Percentiles rank a stretch among this genome's conserved stretches.
These are phyloP conservation scores for Hetaerina titia DNA, from an alignment of 2,888 invertebrate species.

Conservation along the genomic window DNA sequence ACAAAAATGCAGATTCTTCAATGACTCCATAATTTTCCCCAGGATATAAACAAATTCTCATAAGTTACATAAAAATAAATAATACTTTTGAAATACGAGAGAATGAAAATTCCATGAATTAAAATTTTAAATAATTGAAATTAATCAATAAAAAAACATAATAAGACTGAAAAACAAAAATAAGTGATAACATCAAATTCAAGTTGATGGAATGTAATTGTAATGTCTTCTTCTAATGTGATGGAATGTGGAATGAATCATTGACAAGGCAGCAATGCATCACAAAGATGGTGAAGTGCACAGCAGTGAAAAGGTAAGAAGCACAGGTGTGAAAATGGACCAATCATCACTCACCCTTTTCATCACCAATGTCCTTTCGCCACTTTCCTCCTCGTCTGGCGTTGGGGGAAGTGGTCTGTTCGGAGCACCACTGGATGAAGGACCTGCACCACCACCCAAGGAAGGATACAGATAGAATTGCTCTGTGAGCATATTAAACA, in stretches of 20 bases:
- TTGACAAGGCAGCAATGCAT: background rate
- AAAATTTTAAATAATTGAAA: background rate
- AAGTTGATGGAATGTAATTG: background rate
- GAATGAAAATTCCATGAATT: background rate
- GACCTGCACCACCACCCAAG: constrained; percentile 67
- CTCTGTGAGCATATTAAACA: background rate
- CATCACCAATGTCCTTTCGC: constrained; percentile 94
- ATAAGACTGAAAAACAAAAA: background rate
- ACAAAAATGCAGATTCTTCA: background rate
- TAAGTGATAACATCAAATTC: background rate
- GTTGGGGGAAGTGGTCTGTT: constrained; percentile 96
- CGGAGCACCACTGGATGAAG: constrained; percentile 84
- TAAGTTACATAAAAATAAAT: background rate
- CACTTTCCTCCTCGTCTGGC: constrained; percentile 93
- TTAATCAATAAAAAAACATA: background rate
- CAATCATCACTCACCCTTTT: constrained; percentile 87
- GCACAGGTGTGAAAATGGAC: background rate
- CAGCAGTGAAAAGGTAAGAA: background rate
- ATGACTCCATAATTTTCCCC: background rate
- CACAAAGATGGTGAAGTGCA: background rate
- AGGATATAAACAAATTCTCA: background rate
- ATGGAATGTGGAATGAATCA: background rate
- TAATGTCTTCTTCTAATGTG: background rate
- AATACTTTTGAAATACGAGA: background rate
- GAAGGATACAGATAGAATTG: background rate